A percentile compares a stretch with the other conserved stretches of the same genome.
Conservation (phyloP, 2,888 invertebrate genomes). For the Tethea ocularis region DNA sequence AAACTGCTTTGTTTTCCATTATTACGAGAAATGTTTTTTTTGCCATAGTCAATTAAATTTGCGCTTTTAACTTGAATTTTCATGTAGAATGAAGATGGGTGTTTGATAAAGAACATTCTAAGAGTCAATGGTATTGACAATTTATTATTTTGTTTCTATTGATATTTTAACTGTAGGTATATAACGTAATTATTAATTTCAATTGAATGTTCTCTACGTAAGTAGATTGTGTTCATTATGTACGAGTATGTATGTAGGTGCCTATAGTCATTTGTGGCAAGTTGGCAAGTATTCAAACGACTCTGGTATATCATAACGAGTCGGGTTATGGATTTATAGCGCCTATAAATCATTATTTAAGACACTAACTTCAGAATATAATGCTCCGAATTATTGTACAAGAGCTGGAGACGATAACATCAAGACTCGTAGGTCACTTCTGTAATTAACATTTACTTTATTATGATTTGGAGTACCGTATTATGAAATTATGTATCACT, state of each 20-base stretch:
- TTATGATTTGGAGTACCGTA: no score
- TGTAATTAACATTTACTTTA: no score
- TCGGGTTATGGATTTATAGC: conserved; percentile 67
- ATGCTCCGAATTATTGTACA: conserved; percentile 45
- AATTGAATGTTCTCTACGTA: no score
- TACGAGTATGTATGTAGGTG: conserved; percentile 34
- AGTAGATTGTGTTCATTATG: conserved; percentile 11
- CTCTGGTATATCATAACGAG: conserved; percentile 67
- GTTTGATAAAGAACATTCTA: not conserved
- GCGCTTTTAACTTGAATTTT: not conserved
- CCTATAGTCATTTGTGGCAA: conserved; percentile 58
- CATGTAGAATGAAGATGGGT: not conserved
- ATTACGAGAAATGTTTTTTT: not conserved
- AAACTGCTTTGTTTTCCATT: not conserved
- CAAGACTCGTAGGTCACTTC: conserved; percentile 17
- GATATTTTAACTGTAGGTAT: no score
- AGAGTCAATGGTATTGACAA: not conserved
- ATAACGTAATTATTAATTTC: no score
- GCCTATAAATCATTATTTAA: conserved; percentile 66
- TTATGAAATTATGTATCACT: not conserved
- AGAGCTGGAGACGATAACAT: conserved; percentile 18
- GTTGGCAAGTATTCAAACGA: conserved; percentile 76
- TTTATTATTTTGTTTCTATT: no score
- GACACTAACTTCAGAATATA: conserved; percentile 54
- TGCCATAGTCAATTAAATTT: not conserved